Evolutionary conservation across 2,113 vertebrate genomes (phyloP).

Genomic region (Hyperopisus bebe): DNA sequence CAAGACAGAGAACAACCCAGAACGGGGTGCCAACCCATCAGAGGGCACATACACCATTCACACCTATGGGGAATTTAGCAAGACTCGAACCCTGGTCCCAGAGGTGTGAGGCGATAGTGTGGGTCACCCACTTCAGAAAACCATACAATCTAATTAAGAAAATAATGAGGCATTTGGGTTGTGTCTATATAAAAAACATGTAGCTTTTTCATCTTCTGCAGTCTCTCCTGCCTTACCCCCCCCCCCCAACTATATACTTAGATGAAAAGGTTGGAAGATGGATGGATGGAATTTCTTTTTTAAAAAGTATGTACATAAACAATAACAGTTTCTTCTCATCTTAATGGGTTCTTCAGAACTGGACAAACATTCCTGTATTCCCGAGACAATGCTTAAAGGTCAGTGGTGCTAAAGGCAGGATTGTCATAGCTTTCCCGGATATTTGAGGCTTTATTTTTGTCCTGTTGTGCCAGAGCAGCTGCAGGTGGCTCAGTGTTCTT

Average conservation of each 20-base stretch:
- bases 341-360: neutral
- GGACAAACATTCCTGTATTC: neutral
- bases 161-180: too few species aligned
- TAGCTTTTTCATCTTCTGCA: neutral
- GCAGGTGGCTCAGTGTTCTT: conserved; percentile 58
- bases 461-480: conserved; percentile 54
- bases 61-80: neutral
- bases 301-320: neutral
- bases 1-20: neutral
- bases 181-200: neutral
- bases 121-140: neutral
- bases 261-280: neutral
- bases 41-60: neutral
- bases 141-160: too few species aligned
- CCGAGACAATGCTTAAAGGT: conserved; percentile 60
- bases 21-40: neutral
- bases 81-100: neutral
- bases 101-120: neutral
- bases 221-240: neutral
- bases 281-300: neutral
- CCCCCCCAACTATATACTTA: neutral
- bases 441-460: conserved; percentile 16
- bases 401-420: conserved; percentile 61
- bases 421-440: conserved; percentile 42
- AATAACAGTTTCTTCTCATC: neutral